A percentile compares a stretch with the other conserved stretches of the same genome.
Evolutionary conservation across 2,797 vertebrate species (phyloP).

Genomic region (Macropus fuliginosus): DNA sequence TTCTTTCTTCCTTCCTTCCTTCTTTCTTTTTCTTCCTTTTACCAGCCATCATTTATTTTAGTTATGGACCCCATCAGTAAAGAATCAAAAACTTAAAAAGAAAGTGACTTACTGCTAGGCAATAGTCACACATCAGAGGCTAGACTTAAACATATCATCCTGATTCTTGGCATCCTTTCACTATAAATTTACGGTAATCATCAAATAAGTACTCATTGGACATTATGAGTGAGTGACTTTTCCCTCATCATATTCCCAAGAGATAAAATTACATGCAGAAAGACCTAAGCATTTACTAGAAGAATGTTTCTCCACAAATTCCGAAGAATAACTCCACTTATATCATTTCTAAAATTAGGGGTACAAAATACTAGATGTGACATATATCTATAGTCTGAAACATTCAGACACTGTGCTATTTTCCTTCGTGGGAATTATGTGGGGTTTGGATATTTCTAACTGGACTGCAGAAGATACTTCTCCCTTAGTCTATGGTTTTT

Average conservation of each 20-base stretch:
- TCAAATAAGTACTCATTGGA: neutral
- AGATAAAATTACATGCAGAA: neutral
- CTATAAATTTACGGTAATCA: neutral
- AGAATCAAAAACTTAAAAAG: neutral
- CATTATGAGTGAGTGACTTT: slow-evolving; percentile 7
- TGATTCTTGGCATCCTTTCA: neutral
- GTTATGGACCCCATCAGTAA: neutral
- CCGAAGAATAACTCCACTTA: slow-evolving; percentile 47
- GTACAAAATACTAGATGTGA: neutral
- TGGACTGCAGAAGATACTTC: slow-evolving; percentile 20
- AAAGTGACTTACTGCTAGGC: neutral
- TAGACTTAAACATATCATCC: neutral
- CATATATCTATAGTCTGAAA: neutral
- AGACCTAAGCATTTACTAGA: neutral
- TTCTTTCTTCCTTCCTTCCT: no score
- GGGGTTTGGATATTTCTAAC: neutral
- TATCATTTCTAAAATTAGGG: neutral
- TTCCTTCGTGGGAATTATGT: neutral
- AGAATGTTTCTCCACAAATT: slow-evolving; percentile 18
- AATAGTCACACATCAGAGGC: neutral
- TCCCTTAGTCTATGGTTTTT: neutral
- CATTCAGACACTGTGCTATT: neutral
- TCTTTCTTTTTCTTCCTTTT: neutral
- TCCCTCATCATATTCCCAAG: neutral
- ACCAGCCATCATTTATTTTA: neutral